These are phyloP conservation scores for Cartodere bifasciata DNA, from an alignment of 2,888 invertebrate genomes.

Conservation along the genomic window DNA sequence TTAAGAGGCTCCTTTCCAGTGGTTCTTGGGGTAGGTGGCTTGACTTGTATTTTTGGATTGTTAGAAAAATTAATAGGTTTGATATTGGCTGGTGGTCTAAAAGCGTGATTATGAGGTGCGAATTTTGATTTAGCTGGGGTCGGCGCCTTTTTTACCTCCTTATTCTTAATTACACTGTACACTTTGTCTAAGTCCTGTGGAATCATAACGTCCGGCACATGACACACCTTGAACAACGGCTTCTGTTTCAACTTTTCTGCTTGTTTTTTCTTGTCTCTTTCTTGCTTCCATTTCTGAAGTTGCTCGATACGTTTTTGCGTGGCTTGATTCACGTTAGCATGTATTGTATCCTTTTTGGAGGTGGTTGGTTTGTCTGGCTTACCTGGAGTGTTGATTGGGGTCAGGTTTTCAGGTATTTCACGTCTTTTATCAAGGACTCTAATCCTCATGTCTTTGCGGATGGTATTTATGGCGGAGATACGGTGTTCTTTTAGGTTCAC, in stretches of 20 bases:
- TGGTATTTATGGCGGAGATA: not conserved
- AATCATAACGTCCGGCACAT: slow-evolving; percentile 13
- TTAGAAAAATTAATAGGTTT: no score
- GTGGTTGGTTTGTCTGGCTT: no score
- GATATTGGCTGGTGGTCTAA: not conserved
- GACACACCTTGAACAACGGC: slow-evolving; percentile 26
- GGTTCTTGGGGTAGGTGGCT: no score
- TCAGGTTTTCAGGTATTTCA: slow-evolving; percentile 1
- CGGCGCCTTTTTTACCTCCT: not conserved
- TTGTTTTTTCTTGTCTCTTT: slow-evolving; percentile 19
- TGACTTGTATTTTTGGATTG: no score
- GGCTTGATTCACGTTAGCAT: not conserved
- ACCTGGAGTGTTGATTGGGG: not conserved
- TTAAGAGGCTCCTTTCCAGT: no score
- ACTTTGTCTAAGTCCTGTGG: slow-evolving; percentile 19
- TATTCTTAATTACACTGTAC: slow-evolving; percentile 22
- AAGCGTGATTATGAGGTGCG: not conserved
- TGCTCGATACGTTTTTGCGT: slow-evolving; percentile 18
- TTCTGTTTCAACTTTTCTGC: slow-evolving; percentile 20
- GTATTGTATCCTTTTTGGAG: no score
- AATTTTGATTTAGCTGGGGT: slow-evolving; percentile 1
- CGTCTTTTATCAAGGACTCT: not conserved
- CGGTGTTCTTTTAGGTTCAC: not conserved
- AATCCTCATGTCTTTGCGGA: not conserved
- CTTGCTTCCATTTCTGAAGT: slow-evolving; percentile 25